A percentile compares a stretch with the other conserved stretches of the same genome.
Conservation (phyloP, 2,888 invertebrate genomes). For the Saturnia pavonia region DNA sequence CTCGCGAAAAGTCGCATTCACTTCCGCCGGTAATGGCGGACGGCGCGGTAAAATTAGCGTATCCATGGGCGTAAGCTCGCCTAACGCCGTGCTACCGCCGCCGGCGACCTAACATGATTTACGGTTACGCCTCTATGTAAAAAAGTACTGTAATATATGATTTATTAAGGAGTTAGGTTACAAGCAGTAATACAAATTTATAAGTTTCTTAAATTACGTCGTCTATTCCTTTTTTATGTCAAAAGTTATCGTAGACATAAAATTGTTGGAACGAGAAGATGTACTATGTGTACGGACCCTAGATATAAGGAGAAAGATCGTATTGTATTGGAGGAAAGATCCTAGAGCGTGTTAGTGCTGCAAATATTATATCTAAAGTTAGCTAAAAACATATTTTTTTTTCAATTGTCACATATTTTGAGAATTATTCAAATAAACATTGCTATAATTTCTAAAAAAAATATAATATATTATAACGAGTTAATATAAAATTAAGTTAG, state of each 20-base stretch:
- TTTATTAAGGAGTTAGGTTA: slow-evolving; percentile 41
- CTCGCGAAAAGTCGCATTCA: slow-evolving; percentile 65
- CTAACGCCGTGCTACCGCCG: slow-evolving; percentile 26
- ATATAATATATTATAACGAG: too few species aligned
- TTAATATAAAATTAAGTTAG: too few species aligned
- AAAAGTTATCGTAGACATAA: slow-evolving; percentile 8
- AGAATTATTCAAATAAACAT: too few species aligned
- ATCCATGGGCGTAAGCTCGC: slow-evolving; percentile 52
- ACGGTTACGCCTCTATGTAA: slow-evolving; percentile 43
- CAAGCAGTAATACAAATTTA: slow-evolving; percentile 24
- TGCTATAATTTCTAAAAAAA: too few species aligned
- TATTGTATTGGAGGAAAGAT: neutral
- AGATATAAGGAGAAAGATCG: neutral
- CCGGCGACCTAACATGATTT: slow-evolving; percentile 45
- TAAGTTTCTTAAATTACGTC: slow-evolving; percentile 29
- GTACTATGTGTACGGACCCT: neutral
- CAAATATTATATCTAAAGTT: too few species aligned
- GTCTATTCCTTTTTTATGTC: slow-evolving; percentile 28
- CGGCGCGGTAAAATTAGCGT: slow-evolving; percentile 54
- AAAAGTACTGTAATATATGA: slow-evolving; percentile 29
- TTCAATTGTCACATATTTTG: too few species aligned
- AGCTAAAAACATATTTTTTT: too few species aligned
- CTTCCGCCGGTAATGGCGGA: slow-evolving; percentile 76
- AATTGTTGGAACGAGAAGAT: neutral
- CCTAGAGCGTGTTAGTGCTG: too few species aligned